A percentile compares a stretch with the other conserved stretches of the same genome.
Conservation (phyloP, 1,140 invertebrate species). For the Mactra quadrangularis region DNA sequence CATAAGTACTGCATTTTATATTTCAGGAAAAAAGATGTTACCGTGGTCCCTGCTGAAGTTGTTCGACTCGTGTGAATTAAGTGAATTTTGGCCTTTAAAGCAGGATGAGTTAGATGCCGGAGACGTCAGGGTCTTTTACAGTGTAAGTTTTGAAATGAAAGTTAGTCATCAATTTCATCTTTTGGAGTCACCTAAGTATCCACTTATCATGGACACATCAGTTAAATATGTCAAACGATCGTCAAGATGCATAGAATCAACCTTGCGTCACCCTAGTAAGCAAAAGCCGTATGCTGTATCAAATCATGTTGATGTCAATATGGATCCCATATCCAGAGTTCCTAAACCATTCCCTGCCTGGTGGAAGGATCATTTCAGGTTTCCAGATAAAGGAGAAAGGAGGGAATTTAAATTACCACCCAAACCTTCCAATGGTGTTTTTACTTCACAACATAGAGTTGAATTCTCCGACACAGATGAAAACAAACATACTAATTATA, state of each 20-base stretch:
- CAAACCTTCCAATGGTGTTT: conserved; percentile 23
- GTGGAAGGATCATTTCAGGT: conserved; percentile 22
- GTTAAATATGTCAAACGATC: conserved; percentile 18
- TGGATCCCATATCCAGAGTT: conserved; percentile 23
- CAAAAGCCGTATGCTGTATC: not conserved
- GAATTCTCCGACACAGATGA: conserved; percentile 48
- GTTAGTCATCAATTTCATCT: conserved; percentile 13
- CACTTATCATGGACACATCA: conserved; percentile 19
- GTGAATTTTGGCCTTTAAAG: not conserved
- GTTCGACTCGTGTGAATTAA: conserved; percentile 11
- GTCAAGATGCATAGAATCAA: conserved; percentile 7
- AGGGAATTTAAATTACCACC: conserved; percentile 17
- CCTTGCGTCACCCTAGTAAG: conserved; percentile 6
- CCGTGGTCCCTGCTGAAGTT: conserved; percentile 46
- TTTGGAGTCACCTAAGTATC: conserved; percentile 12
- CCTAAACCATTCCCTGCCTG: conserved; percentile 33
- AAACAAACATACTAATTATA: conserved; percentile 39
- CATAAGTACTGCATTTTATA: too few species aligned
- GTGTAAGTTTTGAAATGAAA: not conserved
- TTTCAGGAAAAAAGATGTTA: conserved; percentile 43
- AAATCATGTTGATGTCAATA: conserved; percentile 27
- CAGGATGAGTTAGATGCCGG: not conserved
- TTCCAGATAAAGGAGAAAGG: conserved; percentile 17
- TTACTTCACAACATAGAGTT: conserved; percentile 32
- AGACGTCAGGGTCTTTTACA: not conserved